Evolutionary conservation across 2,888 invertebrate species (phyloP), one percentile per base, ranked within the genome.

Genomic region (Aricia artaxerxes): DNA sequence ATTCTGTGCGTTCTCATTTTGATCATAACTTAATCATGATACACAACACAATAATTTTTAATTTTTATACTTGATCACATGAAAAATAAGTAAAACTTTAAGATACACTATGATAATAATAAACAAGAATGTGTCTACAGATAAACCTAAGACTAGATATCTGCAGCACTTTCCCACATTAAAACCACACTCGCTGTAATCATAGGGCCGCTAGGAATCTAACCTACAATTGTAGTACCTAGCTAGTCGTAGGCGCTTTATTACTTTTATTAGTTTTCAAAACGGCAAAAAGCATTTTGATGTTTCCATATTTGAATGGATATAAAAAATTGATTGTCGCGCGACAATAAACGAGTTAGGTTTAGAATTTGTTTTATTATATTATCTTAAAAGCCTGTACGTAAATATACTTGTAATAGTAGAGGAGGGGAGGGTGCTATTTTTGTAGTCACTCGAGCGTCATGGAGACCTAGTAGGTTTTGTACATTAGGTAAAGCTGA

Each of bases 181-280:
- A 35, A 69, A 69, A 69, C 64, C 64, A 69, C 64, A 69, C 64
- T 31, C 64, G 64, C 31, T 31, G 35, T 69, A 69, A 35, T 69
- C 69, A 69, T 38, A 35, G 13, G 16, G 69, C 4, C 57, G 57
- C 69, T 69, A 69, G 69, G 69, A 35, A 35, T 38, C 69, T 16
- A 35, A 16, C 35, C 69, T 69, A 35, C 31, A 69, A 69, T 69
- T 31, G 4, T 69, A 11, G 35, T 38, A 13, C 13, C 24, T 24
- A 16, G 9, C 24, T 11, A 64, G 35, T 11, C 64, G 24, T n/a
- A 24, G 31, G 31, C 2, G 31, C 9, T 64, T 64, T 64, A 64
- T 64, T 31, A 4, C 64, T 4, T 64, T 31, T n/a, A 24, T 31
- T n/a, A 24, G 31, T 64, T 64, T 31, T 64, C 9, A 64, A 31